Percentiles rank a stretch among this genome's conserved stretches.
Conservation (phyloP, 2,797 vertebrate genomes). For the Hydrocynus forskahlii region DNA sequence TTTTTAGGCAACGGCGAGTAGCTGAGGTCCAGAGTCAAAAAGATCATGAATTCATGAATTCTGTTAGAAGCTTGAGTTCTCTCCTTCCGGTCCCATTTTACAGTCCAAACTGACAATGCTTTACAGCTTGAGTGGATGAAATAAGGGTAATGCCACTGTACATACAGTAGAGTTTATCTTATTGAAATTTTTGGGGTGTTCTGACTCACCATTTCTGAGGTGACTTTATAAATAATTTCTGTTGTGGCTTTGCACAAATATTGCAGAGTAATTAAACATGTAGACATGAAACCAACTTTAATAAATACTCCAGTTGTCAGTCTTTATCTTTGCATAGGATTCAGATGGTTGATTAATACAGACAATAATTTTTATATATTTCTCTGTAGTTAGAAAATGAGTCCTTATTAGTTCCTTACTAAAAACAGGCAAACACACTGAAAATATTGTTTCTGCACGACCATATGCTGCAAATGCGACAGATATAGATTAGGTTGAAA, state of each 20-base stretch:
- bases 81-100: constrained; percentile 69
- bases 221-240: neutral
- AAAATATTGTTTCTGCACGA: neutral
- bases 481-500: neutral
- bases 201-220: neutral
- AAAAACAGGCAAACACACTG: neutral
- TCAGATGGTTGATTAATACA: neutral
- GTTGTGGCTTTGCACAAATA: constrained; percentile 6
- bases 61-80: constrained; percentile 68
- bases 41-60: constrained; percentile 68
- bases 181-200: too few species aligned
- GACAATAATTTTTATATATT: neutral
- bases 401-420: neutral
- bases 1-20: constrained; percentile 59
- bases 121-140: constrained; percentile 30
- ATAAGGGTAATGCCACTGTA: neutral
- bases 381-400: neutral
- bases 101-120: constrained; percentile 56
- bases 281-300: neutral
- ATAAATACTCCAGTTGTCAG: neutral
- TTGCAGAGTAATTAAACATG: neutral
- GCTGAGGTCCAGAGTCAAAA: constrained; percentile 67
- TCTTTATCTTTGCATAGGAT: neutral
- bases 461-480: neutral
- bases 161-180: neutral